phyloP scores from a whole-genome alignment of 2,113 vertebrate genomes.

The Dermatemys mawii region DNA sequence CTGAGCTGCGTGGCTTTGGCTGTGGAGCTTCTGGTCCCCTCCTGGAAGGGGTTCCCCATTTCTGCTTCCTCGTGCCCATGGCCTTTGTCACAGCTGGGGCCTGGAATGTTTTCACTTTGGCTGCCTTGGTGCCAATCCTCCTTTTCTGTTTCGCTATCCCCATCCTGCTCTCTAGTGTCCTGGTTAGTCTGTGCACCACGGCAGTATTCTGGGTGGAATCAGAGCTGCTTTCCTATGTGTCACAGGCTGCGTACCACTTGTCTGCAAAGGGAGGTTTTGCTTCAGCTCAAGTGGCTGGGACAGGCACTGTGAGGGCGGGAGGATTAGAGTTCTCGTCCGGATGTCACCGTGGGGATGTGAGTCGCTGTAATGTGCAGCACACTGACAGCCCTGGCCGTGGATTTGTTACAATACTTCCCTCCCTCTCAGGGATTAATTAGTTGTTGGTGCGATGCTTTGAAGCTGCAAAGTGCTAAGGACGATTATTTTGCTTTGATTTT shows the following conservation, averaged over 20 bases:
- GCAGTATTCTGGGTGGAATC: not conserved
- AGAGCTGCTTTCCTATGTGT: not conserved
- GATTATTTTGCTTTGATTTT: not conserved
- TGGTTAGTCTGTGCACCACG: not conserved
- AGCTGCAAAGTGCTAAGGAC: not conserved
- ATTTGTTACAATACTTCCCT: conserved; percentile 22
- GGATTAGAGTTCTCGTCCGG: not conserved
- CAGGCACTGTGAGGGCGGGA: not conserved
- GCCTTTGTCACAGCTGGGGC: not conserved
- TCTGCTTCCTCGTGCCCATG: not conserved
- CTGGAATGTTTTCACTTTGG: not conserved
- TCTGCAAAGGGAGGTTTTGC: not conserved
- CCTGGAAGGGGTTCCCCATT: not conserved
- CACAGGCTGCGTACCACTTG: not conserved
- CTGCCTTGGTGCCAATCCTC: not conserved
- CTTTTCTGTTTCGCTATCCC: not conserved
- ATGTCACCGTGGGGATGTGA: not conserved
- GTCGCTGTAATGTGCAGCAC: not conserved
- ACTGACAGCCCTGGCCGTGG: not conserved
- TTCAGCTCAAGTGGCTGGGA: not conserved
- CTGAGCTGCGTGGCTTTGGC: not conserved
- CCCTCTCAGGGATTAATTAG: conserved; percentile 29
- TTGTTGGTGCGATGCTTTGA: not conserved
- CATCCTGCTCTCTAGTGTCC: not conserved
- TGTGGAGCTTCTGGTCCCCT: not conserved